Conservation (phyloP, 2,113 vertebrate species). For the Tonatia bakeri region DNA sequence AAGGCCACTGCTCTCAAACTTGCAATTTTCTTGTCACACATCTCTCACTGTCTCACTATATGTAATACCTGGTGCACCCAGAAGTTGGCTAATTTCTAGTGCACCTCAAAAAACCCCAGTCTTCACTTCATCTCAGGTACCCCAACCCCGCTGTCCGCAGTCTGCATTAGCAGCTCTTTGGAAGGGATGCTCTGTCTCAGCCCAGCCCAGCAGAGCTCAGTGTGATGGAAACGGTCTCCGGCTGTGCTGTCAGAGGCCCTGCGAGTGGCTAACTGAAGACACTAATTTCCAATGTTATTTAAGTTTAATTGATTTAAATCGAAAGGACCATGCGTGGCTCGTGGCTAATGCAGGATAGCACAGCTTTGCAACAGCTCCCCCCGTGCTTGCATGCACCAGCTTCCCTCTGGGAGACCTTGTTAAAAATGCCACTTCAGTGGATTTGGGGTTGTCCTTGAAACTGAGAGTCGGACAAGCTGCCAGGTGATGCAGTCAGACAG, state of each 20-base stretch:
- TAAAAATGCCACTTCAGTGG: not conserved
- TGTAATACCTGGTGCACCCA: not conserved
- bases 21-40: not conserved
- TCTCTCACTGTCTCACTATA: not conserved
- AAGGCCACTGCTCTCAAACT: not conserved
- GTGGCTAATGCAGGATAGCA: not conserved
- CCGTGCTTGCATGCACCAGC: not conserved
- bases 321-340: not conserved
- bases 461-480: not conserved
- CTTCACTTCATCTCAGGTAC: not conserved
- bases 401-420: not conserved
- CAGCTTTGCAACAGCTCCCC: not conserved
- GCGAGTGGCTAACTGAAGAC: not conserved
- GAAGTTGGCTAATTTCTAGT: not conserved
- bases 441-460: not conserved
- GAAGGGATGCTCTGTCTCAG: not conserved
- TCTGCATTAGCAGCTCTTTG: not conserved
- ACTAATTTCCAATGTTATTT: not conserved
- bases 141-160: not conserved
- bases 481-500: not conserved
- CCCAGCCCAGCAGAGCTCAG: not conserved
- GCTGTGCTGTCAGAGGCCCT: not conserved
- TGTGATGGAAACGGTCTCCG: not conserved
- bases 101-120: not conserved
- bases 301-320: not conserved